Percentiles rank a stretch among this genome's conserved stretches.
These are phyloP conservation scores for Drosophila limbata DNA, from an alignment of 2,888 invertebrate genomes.

Conservation along the genomic window DNA sequence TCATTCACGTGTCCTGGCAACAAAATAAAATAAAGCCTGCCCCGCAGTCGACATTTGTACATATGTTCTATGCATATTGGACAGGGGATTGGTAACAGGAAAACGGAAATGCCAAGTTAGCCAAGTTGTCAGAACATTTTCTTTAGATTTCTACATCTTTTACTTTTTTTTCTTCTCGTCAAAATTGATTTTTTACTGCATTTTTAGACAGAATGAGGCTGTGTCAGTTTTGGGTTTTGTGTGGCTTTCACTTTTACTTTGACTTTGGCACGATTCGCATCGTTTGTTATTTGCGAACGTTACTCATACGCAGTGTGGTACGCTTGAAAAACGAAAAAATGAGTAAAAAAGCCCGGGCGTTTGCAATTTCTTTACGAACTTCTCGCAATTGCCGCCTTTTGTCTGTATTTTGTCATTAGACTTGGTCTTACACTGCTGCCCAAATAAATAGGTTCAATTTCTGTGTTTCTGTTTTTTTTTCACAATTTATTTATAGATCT, in stretches of 20 bases:
- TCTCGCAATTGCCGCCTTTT: conserved; percentile 53
- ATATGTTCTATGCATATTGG: conserved; percentile 1
- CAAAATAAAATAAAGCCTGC: conserved; percentile 51
- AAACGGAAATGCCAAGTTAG: conserved; percentile 37
- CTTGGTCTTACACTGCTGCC: conserved; percentile 17
- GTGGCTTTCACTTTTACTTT: conserved; percentile 56
- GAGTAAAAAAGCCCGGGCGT: conserved; percentile 32
- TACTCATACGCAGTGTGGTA: conserved; percentile 66
- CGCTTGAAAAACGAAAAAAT: conserved; percentile 20
- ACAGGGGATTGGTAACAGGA: conserved; percentile 28
- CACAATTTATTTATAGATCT: conserved; percentile 55
- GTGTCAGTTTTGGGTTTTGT: conserved; percentile 46
- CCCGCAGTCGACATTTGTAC: conserved; percentile 7
- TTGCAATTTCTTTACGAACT: conserved; percentile 61
- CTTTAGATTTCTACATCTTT: conserved; percentile 2
- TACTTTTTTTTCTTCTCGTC: conserved; percentile 53
- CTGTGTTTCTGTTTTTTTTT: conserved; percentile 26
- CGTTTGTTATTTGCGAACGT: conserved; percentile 24
- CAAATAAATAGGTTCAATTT: conserved; percentile 7
- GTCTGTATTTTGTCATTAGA: conserved; percentile 59
- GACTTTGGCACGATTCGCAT: conserved; percentile 53
- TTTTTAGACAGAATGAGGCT: conserved; percentile 53
- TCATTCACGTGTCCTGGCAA: conserved; percentile 57
- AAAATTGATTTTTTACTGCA: conserved; percentile 74
- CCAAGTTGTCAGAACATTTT: conserved; percentile 12